Evolutionary conservation across 2,888 invertebrate species (phyloP), one percentile per base, ranked within the genome.

Genomic region (Tinea pellionella): DNA sequence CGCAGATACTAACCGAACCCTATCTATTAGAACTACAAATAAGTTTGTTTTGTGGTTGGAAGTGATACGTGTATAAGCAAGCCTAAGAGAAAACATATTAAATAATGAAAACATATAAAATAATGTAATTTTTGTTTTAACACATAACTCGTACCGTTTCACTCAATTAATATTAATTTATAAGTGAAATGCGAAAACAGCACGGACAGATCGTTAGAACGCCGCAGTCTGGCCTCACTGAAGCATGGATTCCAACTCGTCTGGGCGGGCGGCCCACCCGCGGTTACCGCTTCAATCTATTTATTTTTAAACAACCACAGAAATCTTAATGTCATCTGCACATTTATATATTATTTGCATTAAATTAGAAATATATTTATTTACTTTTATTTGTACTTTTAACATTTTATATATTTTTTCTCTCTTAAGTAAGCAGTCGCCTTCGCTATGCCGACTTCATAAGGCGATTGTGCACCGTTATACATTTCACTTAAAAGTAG

Each of bases 191-290:
- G 47, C 47, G 16, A 47, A 47, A 47, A 47, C 47, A 15, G 16
- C 47, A 47, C 13, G 15, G 47, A 47, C 47, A 47, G 47, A n/a
- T 47, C 47, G 47, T 47, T 47, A 47, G 47, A 16, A 16, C 6
- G 47, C 16, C 15, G 47, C 16, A 16, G 47, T 47, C 47, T 47
- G 47, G 47, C 47, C n/a, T 47, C 47, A 47, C 3, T 16, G 47
- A 47, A 47, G 47, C 47, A 16, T 16, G 47, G 47, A 47, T 47
- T 47, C 37, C 3, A 8, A 32, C 15, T 43, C 47, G 64, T 65
- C 63, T 65, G 63, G 64, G 63, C 65, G 61, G 61, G 57, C 60
- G 65, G 65, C 68, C 68, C 47, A 66, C 66, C 66, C 66, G 64
- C 63, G 63, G 62, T 61, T 63, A 61, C 18, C 19, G 9, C 47